Base-by-base conservation (phyloP, 2,113 vertebrate species). In the Salvelinus namaycush region DNA sequence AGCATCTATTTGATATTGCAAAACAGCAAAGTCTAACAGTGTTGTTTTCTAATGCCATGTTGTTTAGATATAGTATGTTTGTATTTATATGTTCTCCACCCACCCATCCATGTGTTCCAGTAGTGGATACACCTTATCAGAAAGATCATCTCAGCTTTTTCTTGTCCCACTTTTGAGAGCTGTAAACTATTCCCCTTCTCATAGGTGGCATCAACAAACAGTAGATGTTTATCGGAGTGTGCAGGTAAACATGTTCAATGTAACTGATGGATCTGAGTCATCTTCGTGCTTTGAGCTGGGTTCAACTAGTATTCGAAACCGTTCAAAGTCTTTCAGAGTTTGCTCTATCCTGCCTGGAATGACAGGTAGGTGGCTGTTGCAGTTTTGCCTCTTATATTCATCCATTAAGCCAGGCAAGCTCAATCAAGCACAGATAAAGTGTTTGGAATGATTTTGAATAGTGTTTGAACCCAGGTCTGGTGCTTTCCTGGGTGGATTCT, bases 201-300 rank as follows among this genome's bases (percentile, higher is more conserved):
- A 39, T 70, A 70, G 22, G 68, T 48, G 44, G 18, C 26, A 27
- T 68, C 66, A 49, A 70, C 39, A 70, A 48, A 70, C 68, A 70
- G 39, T 70, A 48, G 20, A 44, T 70, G 68, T 70, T 49, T 49
- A 70, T 70, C n/a, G 22, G 39, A 48, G 16, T 18, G 68, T n/a
- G 34, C 9, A 9, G 39, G 68, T 70, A 70, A 70, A 70, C 68
- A 70, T 70, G 39, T 31, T 22, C 3, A 4, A 49, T 44, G 8
- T 64, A 24, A 64, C 60, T 24, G 20, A 22, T 16, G 11, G 29
- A 11, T 20, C 31, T 49, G 68, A 49, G 68, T 48, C 39, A 68
- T 68, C 66, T 18, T 34, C 20, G 66, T 68, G 22, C 29, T 4
- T 14, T 29, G 64, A 16, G 49, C 49, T 51, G 49, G 49, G 14